Conservation (phyloP, 1,140 invertebrate genomes). For the Araneus ventricosus region DNA sequence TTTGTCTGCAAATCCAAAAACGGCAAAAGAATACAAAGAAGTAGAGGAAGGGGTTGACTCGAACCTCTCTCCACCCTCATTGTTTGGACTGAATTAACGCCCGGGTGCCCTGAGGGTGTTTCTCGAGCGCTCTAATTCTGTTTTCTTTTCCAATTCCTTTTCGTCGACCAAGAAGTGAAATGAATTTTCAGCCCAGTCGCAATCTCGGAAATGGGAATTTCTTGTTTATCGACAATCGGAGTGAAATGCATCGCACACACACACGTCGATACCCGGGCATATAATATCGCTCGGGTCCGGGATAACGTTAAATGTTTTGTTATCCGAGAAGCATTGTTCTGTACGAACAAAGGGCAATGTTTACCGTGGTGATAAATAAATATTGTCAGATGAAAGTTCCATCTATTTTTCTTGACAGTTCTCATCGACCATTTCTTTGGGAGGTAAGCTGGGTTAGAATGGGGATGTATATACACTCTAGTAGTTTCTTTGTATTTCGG, state of each 20-base stretch:
- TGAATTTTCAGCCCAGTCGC: slow-evolving; percentile 46
- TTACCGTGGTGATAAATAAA: slow-evolving; percentile 37
- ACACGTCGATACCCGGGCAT: not conserved
- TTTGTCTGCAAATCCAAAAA: not conserved
- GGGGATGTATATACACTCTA: not conserved
- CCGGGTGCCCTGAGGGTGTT: slow-evolving; percentile 33
- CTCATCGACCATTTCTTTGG: not conserved
- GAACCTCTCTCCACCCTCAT: not conserved
- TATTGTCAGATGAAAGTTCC: slow-evolving; percentile 25
- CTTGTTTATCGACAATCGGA: slow-evolving; percentile 33
- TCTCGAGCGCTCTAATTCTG: slow-evolving; percentile 42
- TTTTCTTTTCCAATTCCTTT: slow-evolving; percentile 61
- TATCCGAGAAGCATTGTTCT: slow-evolving; percentile 28
- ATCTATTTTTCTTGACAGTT: slow-evolving; percentile 23
- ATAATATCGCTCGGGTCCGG: not conserved
- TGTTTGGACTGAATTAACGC: slow-evolving; percentile 56
- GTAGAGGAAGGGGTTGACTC: not conserved
- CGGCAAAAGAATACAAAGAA: not conserved
- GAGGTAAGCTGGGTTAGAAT: not conserved
- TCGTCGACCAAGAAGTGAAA: slow-evolving; percentile 37
- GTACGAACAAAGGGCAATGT: slow-evolving; percentile 7
- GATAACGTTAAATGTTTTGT: slow-evolving; percentile 19
- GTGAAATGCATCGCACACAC: not conserved
- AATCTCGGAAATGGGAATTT: slow-evolving; percentile 62
- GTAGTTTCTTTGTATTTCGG: not conserved